Evolutionary conservation across 1,140 invertebrate genomes (phyloP).

Genomic region (Atta cephalotes): DNA sequence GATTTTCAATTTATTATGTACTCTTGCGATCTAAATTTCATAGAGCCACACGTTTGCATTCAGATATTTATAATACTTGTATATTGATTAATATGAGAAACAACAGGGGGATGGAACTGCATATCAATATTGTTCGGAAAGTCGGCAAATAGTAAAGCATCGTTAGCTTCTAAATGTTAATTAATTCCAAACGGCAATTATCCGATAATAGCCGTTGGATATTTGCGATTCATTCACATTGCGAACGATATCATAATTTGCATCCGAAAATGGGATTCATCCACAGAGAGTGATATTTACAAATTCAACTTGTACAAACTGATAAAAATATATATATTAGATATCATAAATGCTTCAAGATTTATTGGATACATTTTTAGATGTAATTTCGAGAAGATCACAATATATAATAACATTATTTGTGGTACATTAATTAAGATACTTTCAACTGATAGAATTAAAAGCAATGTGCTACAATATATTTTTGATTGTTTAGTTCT

Average conservation of each 20-base stretch:
- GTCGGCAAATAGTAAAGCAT: constrained; percentile 33
- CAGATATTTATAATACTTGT: not conserved
- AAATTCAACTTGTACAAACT: not conserved
- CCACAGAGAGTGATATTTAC: constrained; percentile 17
- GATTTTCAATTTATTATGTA: not conserved
- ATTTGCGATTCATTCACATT: constrained; percentile 35
- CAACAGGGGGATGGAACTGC: not conserved
- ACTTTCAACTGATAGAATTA: too few species aligned
- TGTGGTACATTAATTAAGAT: not conserved
- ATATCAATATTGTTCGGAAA: constrained; percentile 40
- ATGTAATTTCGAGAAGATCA: not conserved
- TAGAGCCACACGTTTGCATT: not conserved
- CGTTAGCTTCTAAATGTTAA: constrained; percentile 53
- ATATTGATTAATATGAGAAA: constrained; percentile 18
- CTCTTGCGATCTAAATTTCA: constrained; percentile 3
- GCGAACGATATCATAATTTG: constrained; percentile 46
- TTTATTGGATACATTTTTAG: not conserved
- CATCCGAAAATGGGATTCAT: constrained; percentile 43
- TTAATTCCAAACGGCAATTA: constrained; percentile 58
- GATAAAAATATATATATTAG: constrained; percentile 1
- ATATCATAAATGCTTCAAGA: constrained; percentile 1
- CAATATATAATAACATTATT: not conserved
- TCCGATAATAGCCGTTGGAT: constrained; percentile 43
- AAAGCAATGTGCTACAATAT: not conserved
- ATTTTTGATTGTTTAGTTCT: not conserved